Base-by-base conservation (phyloP, 2,113 vertebrate genomes). In the Cottus gobio region DNA sequence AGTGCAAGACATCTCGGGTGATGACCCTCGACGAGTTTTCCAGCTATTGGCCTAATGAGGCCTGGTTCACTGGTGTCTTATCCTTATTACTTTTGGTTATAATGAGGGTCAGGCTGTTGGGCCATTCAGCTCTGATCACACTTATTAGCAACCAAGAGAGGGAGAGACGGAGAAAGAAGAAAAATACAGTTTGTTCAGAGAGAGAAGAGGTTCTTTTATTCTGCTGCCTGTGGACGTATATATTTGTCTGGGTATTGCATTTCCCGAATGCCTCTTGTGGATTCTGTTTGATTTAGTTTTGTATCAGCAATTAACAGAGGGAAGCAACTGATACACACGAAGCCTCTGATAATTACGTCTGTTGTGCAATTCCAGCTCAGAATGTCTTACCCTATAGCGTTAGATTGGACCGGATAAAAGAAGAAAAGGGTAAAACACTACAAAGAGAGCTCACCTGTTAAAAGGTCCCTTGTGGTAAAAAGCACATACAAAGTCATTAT, bases 91-190 rank as follows among this genome's bases (percentile, higher is more conserved):
- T 77, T 87, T 87, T 86, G 79, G 65, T 90, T 88, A 80, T 93
- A 94, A 94, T 91, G 91, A 92, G 91, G 87, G 88, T 88, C 85
- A 89, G 90, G 75, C 83, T 87, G 87, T 85, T 83, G 76, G 84
- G 85, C 88, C 82, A 88, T 85, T 87, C 85, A 87, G 77, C 89
- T 90, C 82, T 92, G 91, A 93, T 93, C 89, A 88, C 58, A 80
- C 77, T 89, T 90, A 88, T 91, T 93, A 94, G 80, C 74, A 84
- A 52, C 62, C 66, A 77, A 74, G 69, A 77, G 78, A 76, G 39
- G 69, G 57, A 77, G 79, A 86, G 37, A 71, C 22, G 61, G 66
- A 64, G 37, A 20, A 8, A 71, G 70, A 67, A 52, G 50, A 73
- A 75, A 79, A 76, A 57, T 15, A 22, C 18, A 64, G 28, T 42